A percentile compares a stretch with the other conserved stretches of the same genome.
These are phyloP conservation scores for Rhizomys pruinosus DNA, from an alignment of 2,113 vertebrate genomes.

Conservation along the genomic window DNA sequence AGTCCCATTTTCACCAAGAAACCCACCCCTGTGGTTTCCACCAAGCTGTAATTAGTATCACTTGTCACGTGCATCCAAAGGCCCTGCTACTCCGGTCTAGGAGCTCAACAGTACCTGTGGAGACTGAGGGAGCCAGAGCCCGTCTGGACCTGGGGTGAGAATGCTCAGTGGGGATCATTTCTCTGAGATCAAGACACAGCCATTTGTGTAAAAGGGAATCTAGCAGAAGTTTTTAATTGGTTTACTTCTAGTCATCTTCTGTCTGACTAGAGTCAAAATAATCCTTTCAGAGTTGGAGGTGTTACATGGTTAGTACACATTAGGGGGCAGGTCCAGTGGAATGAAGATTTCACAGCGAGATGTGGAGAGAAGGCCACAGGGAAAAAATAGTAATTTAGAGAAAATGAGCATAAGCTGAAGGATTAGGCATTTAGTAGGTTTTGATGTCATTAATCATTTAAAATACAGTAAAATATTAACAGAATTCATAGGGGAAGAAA, in stretches of 20 bases:
- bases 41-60: background rate
- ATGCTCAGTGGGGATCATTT: background rate
- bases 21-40: background rate
- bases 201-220: background rate
- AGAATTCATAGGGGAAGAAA: too few species aligned
- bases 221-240: background rate
- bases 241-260: background rate
- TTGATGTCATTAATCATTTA: background rate
- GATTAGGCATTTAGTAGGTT: background rate
- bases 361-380: rapidly evolving
- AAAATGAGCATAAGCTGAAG: background rate
- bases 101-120: background rate
- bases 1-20: constrained; percentile 37
- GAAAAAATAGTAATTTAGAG: background rate
- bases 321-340: background rate
- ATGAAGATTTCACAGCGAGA: background rate
- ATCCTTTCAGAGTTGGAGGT: background rate
- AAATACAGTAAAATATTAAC: background rate
- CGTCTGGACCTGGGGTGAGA: background rate
- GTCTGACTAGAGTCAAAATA: background rate
- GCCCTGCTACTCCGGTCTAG: background rate
- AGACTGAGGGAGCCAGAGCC: background rate
- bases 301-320: background rate
- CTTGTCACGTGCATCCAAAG: background rate
- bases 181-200: background rate